These are phyloP conservation scores for Enteromius trimaculatus DNA, from an alignment of 2,797 vertebrate genomes.

Conservation along the genomic window DNA sequence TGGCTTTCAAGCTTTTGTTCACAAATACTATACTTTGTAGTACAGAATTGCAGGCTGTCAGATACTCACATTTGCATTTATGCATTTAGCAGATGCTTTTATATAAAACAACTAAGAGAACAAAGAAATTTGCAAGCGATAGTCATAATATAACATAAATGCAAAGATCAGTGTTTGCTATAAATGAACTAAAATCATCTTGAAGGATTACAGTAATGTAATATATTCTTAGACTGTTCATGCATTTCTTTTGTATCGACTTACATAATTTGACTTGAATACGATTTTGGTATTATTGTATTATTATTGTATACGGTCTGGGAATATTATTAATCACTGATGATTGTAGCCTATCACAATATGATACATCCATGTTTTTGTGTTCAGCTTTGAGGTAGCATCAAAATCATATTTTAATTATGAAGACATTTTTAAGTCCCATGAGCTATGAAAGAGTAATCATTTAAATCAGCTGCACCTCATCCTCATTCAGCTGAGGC, in stretches of 20 bases:
- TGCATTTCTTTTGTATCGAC: neutral
- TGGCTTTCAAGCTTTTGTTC: conserved; percentile 6
- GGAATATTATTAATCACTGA: neutral
- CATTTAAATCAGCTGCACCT: neutral
- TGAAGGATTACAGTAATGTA: neutral
- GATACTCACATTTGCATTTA: neutral
- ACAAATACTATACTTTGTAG: neutral
- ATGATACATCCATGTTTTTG: neutral
- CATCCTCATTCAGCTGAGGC: neutral
- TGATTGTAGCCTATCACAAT: neutral
- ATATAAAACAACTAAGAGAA: neutral
- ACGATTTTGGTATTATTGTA: too few relatives aligned
- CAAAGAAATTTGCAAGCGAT: neutral
- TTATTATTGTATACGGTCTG: neutral
- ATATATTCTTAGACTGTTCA: neutral
- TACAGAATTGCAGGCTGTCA: neutral
- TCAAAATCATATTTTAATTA: neutral
- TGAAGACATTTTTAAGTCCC: neutral
- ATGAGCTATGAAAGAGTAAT: neutral
- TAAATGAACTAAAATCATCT: neutral
- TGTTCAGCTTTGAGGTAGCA: neutral
- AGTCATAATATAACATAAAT: neutral
- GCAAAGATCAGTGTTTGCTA: neutral
- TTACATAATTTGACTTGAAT: neutral
- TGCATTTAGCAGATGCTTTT: neutral